Evolutionary conservation across 2,888 invertebrate genomes (phyloP), one percentile per base, ranked within the genome.

Genomic region (Chrysolina haemoptera): DNA sequence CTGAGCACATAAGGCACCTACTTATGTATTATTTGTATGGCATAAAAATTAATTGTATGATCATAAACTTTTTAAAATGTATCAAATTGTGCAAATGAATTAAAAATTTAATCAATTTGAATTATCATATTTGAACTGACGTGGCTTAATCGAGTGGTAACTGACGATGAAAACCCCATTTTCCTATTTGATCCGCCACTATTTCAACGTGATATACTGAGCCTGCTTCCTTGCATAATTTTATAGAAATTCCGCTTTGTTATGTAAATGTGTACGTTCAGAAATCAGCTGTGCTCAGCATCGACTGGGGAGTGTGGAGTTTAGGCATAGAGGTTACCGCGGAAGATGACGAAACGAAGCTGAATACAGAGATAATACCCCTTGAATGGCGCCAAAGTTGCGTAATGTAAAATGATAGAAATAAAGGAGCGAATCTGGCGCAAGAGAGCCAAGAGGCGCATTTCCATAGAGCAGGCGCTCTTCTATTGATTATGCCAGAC

Each of bases 391-490:
- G 77, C 76, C 72, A 70, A 66, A 78, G 72, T 76, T 76, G 73
- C 73, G 73, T 76, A 74, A 78, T 66, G 35, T 20, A 22, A 68
- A 69, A 63, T 59, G 71, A 18, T 22, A 64, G 68, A 71, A 75
- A 77, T 18, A 77, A 71, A 64, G 66, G 69, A 62, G 53, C 63
- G 40, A 62, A 20, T 48, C 55, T 43, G 55, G 76, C 76, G 71
- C 71, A 74, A 72, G n/a, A n/a, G n/a, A n/a, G n/a, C n/a, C n/a
- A n/a, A n/a, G 63, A 68, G 68, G 81, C 79, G 82, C 81, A 80
- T 71, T 70, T 68, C 70, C 71, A 83, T 74, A 76, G 83, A 82
- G 84, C 84, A 84, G 79, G 85, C 85, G 85, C 84, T 78, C 78
- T 70, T 78, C 75, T 85, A 85, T 85, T 85, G 85, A 85, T 85